phyloP scores from a whole-genome alignment of 1,140 invertebrate genomes.

The Zaprionus vittiger region DNA sequence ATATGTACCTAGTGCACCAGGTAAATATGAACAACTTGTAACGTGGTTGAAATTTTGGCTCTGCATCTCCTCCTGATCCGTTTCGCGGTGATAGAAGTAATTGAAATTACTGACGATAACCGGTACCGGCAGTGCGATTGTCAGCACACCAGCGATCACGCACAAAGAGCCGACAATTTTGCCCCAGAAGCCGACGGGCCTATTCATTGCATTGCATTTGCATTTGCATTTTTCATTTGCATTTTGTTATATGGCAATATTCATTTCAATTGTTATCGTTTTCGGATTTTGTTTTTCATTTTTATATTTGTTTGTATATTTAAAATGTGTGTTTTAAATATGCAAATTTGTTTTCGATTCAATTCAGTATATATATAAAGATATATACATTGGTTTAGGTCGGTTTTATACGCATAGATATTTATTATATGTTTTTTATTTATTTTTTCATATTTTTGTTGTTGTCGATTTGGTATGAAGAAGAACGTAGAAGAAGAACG shows the following conservation, averaged over 20 bases:
- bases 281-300: conserved; percentile 44
- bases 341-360: conserved; percentile 73
- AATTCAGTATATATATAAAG: conserved; percentile 41
- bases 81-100: conserved; percentile 99
- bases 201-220: conserved; percentile 84
- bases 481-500: conserved; percentile 80
- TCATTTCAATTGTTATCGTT: conserved; percentile 38
- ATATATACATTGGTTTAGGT: conserved; percentile 43
- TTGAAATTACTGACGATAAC: conserved; percentile 99
- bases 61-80: conserved; percentile 99
- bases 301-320: conserved; percentile 62
- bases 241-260: conserved; percentile 77
- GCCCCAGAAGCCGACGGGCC: conserved; percentile 99
- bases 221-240: conserved; percentile 59
- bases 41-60: conserved; percentile 99
- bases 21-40: conserved; percentile 97
- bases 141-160: conserved; percentile 99
- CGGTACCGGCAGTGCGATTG: conserved; percentile 98
- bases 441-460: conserved; percentile 33
- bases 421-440: conserved; percentile 31
- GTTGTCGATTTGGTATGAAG: conserved; percentile 74
- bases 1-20: conserved; percentile 92
- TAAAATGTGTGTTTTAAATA: conserved; percentile 69
- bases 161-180: conserved; percentile 99
- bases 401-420: conserved; percentile 25